phyloP scores from a whole-genome alignment of 2,113 vertebrate genomes.

The Cheilinus undulatus region DNA sequence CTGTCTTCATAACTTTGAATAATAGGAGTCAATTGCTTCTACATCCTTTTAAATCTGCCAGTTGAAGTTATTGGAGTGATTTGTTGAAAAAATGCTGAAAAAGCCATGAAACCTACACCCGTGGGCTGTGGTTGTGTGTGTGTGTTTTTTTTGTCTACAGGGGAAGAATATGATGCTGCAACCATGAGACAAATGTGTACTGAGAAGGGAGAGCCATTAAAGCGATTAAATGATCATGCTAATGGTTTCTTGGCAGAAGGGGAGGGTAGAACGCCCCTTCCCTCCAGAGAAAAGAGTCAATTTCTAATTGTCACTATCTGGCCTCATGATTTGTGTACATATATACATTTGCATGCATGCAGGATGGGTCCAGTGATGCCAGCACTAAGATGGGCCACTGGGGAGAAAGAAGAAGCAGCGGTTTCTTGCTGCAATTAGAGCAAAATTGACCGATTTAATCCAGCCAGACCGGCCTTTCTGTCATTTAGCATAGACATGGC shows the following conservation, averaged over 20 bases:
- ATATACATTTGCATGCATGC: conserved; percentile 3
- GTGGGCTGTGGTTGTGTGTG: not conserved
- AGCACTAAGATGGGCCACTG: conserved; percentile 43
- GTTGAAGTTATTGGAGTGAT: conserved; percentile 19
- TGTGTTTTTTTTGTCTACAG: conserved; percentile 9
- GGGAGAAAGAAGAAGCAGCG: conserved; percentile 35
- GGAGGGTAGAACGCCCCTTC: conserved; percentile 35
- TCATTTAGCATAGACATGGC: conserved; percentile 41
- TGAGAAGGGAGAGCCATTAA: conserved; percentile 67
- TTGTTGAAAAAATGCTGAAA: conserved; percentile 9
- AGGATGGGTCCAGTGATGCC: conserved; percentile 11
- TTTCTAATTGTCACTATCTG: conserved; percentile 37
- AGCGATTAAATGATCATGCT: conserved; percentile 53
- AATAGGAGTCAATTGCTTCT: conserved; percentile 25
- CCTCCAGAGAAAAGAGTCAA: conserved; percentile 17
- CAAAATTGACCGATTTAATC: conserved; percentile 51
- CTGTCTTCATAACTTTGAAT: conserved; percentile 20
- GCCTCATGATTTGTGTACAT: not conserved
- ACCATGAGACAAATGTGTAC: conserved; percentile 37
- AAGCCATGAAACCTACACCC: not conserved
- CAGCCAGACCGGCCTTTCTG: conserved; percentile 46
- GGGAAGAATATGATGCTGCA: conserved; percentile 16
- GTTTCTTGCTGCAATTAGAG: conserved; percentile 50
- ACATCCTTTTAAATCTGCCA: conserved; percentile 34
- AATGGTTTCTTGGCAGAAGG: conserved; percentile 67